These are phyloP conservation scores for Rhinolophus sinicus DNA, from an alignment of 2,113 vertebrate genomes.

Conservation along the genomic window DNA sequence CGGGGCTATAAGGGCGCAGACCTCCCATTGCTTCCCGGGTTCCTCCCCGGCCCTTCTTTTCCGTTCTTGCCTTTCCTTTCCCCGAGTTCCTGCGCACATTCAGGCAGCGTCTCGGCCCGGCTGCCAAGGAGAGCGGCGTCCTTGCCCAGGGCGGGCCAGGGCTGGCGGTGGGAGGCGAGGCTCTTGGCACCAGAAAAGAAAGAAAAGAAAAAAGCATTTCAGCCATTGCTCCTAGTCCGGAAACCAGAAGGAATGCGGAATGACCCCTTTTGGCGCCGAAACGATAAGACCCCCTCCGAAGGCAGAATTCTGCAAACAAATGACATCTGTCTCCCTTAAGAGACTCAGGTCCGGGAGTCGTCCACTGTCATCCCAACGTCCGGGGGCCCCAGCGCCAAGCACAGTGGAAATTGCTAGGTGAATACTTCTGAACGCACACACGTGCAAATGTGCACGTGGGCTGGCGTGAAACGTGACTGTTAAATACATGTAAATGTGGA, in stretches of 20 bases:
- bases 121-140: conserved; percentile 45
- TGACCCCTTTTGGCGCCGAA: neutral
- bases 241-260: neutral
- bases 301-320: neutral
- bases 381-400: neutral
- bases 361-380: neutral
- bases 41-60: neutral
- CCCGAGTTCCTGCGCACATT: conserved; percentile 50
- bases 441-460: neutral
- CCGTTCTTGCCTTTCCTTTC: neutral
- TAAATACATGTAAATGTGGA: neutral
- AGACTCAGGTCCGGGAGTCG: neutral
- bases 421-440: neutral
- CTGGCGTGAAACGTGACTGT: neutral
- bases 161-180: neutral
- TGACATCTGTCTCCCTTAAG: neutral
- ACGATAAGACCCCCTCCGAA: neutral
- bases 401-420: neutral
- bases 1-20: conserved; percentile 26
- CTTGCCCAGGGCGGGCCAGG: neutral
- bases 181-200: neutral
- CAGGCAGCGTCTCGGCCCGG: neutral
- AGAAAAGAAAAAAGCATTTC: neutral
- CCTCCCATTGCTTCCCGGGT: conserved; percentile 67
- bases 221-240: neutral